Evolutionary conservation across 2,888 invertebrate genomes (phyloP), one percentile per base, ranked within the genome.

Genomic region (Branchellion lobata): DNA sequence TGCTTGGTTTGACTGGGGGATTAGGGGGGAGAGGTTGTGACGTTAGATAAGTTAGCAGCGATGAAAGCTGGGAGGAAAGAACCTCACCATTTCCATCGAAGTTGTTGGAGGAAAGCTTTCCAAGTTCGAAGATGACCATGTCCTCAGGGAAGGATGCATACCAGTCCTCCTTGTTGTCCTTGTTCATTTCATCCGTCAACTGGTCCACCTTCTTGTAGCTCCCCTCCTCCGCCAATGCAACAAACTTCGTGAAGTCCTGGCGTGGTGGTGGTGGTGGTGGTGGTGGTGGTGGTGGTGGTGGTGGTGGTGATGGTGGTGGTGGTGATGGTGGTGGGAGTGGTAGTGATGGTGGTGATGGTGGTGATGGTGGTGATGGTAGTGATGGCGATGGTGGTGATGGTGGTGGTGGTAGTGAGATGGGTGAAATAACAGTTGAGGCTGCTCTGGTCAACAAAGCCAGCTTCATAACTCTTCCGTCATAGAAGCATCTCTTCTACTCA

Each of bases 171-270:
- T 18, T n/a, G 61, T n/a, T n/a, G 5, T 3, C n/a, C 24, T n/a
- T 57, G 31, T 33, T 77, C 21, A 57, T 33, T 1, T 33, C 57
- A 11, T 65, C 14, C 14, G 21, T 65, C 24, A 1, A 31, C 53
- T 34, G 0, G 40, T 77, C 77, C 24, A 77, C 77, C 61, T 65
- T 77, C 24, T n/a, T n/a, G 33, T 11, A n/a, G 27, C 34, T 33
- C 21, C 77, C 77, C 21, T 31, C 53, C 5, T 77, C 65, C 11
- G 77, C 77, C 61, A 77, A 33, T 36, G 31, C 18, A 21, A 77
- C 53, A 33, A 77, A 34, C 53, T 77, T 61, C n/a, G 47, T 21
- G 24, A 77, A 77, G 29, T 65, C 65, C 77, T 77, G 31, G 2
- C 5, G 3, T 8, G 71, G 3, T 5, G 3, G 24, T 65, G 29